These are phyloP conservation scores for Peromyscus maniculatus DNA, from an alignment of 2,113 vertebrate species.

Conservation along the genomic window DNA sequence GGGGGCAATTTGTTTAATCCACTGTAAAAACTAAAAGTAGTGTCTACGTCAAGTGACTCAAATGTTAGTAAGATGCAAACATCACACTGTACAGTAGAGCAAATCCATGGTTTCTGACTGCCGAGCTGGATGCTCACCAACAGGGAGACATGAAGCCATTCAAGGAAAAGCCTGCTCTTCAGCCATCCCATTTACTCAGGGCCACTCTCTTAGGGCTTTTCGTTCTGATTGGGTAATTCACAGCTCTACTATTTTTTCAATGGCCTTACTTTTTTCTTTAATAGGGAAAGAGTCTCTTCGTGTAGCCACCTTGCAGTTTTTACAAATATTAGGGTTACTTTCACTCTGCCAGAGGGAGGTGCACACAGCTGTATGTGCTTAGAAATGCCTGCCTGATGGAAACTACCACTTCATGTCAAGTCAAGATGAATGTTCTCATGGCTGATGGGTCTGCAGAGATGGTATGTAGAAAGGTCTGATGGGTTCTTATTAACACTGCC, in stretches of 20 bases:
- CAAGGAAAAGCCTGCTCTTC: not conserved
- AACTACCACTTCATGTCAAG: not conserved
- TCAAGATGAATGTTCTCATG: not conserved
- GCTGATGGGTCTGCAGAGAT: not conserved
- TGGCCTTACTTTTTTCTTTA: not conserved
- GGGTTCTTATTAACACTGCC: not conserved
- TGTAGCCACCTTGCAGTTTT: not conserved
- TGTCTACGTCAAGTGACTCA: constrained; percentile 62
- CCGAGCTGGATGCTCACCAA: not conserved
- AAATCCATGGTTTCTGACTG: not conserved
- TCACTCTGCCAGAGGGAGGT: not conserved
- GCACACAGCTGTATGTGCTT: not conserved
- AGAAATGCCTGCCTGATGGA: not conserved
- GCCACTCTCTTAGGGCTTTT: not conserved
- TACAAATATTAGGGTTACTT: not conserved
- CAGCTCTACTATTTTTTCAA: not conserved
- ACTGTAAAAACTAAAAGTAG: constrained; percentile 68
- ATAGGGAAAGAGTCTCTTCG: not conserved
- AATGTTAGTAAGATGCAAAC: constrained; percentile 73
- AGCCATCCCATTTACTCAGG: not conserved
- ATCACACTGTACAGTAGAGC: constrained; percentile 64
- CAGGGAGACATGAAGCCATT: not conserved
- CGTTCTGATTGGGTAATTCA: not conserved
- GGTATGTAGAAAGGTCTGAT: not conserved
- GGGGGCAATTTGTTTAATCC: not conserved